These are phyloP conservation scores for Drosophila silvestris DNA, from an alignment of 2,888 invertebrate species.

Conservation along the genomic window DNA sequence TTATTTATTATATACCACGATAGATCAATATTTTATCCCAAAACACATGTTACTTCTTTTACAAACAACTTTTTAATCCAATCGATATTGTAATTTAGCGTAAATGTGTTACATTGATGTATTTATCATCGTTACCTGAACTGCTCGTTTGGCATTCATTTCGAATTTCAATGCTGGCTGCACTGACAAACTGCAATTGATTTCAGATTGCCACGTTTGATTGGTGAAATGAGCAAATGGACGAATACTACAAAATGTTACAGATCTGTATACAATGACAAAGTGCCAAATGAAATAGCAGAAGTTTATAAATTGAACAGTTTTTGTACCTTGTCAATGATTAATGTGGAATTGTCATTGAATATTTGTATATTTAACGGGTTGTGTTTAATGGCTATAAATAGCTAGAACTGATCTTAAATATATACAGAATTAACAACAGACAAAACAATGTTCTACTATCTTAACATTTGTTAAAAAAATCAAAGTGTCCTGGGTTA, in stretches of 20 bases:
- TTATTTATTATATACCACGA: not conserved
- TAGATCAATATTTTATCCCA: not conserved
- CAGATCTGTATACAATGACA: conserved; percentile 58
- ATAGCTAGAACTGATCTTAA: not conserved
- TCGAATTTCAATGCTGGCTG: conserved; percentile 26
- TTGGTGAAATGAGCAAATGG: conserved; percentile 44
- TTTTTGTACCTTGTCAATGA: conserved; percentile 38
- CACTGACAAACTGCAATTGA: conserved; percentile 41
- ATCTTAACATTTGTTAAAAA: not conserved
- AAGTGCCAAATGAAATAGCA: conserved; percentile 50
- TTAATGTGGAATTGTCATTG: conserved; percentile 3
- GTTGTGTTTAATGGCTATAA: not conserved
- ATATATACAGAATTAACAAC: not conserved
- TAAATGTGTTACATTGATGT: conserved; percentile 1
- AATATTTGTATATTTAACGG: conserved; percentile 4
- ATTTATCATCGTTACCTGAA: conserved; percentile 11
- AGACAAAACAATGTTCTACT: not conserved
- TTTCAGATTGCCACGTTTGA: conserved; percentile 46
- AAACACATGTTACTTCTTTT: conserved; percentile 8
- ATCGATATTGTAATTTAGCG: not conserved
- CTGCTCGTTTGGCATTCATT: conserved; percentile 25
- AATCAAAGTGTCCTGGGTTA: not conserved
- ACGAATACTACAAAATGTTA: conserved; percentile 36
- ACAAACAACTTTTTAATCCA: conserved; percentile 11
- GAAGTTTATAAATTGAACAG: conserved; percentile 54